Evolutionary conservation across 2,113 vertebrate species (phyloP).

Genomic region (Macrotus californicus): DNA sequence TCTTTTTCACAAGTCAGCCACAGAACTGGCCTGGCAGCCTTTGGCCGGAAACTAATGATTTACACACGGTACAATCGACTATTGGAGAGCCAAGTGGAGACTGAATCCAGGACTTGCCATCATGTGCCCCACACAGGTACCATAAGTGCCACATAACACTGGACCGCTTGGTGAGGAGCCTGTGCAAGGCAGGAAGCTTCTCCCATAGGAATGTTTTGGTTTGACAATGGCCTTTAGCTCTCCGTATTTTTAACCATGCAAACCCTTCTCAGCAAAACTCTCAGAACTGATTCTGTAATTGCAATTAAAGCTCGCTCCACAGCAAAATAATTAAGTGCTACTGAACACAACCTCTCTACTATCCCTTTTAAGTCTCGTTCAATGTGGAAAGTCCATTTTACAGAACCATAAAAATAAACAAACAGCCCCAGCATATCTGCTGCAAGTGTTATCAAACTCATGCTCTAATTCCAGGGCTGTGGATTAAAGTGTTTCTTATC

Average conservation of each 20-base stretch:
- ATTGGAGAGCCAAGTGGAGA: not conserved
- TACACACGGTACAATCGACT: not conserved
- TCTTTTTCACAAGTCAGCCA: not conserved
- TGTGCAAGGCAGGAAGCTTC: not conserved
- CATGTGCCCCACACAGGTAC: not conserved
- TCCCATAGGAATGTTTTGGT: not conserved
- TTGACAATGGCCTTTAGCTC: conserved; percentile 24
- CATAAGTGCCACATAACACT: not conserved
- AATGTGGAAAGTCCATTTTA: conserved; percentile 21
- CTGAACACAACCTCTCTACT: not conserved
- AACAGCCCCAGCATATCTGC: not conserved
- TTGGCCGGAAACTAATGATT: not conserved
- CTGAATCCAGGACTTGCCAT: not conserved
- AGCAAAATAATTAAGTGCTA: conserved; percentile 25
- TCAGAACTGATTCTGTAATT: not conserved
- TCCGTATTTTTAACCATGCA: conserved; percentile 21
- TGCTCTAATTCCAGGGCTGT: conserved; percentile 45
- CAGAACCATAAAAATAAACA: conserved; percentile 52
- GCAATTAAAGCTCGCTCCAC: not conserved
- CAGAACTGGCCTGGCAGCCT: not conserved
- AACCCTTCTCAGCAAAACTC: not conserved
- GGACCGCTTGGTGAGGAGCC: not conserved
- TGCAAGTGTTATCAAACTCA: conserved; percentile 25
- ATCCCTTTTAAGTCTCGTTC: conserved; percentile 5
- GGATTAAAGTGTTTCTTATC: conserved; percentile 51